A percentile compares a stretch with the other conserved stretches of the same genome.
Conservation (phyloP, 1,140 invertebrate genomes). For the Drosophila simulans region DNA sequence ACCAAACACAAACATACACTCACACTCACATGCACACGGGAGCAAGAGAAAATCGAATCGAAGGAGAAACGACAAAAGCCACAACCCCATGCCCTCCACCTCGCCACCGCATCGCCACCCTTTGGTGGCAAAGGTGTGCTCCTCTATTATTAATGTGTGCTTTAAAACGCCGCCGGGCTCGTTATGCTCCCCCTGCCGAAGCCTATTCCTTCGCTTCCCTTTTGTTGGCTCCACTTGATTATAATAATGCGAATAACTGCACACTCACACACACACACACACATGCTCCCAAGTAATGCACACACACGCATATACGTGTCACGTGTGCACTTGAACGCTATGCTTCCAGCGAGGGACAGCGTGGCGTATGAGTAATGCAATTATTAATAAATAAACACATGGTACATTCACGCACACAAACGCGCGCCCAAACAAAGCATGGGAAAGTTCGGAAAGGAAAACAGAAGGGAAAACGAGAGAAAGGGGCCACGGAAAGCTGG, state of each 20-base stretch:
- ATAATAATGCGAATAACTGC: constrained; percentile 68
- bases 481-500: not conserved
- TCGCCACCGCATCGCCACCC: not conserved
- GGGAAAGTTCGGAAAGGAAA: not conserved
- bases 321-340: constrained; percentile 69
- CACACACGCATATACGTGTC: constrained; percentile 48
- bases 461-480: not conserved
- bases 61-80: constrained; percentile 57
- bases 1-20: constrained; percentile 28
- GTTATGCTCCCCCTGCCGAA: constrained; percentile 28
- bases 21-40: not conserved
- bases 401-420: constrained; percentile 9
- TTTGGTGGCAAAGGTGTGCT: constrained; percentile 16
- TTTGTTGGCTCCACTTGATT: constrained; percentile 49
- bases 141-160: constrained; percentile 56
- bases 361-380: constrained; percentile 79
- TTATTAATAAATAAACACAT: constrained; percentile 73
- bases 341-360: constrained; percentile 38
- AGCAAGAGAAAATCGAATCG: constrained; percentile 69
- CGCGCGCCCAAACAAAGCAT: constrained; percentile 20
- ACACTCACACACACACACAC: constrained; percentile 12
- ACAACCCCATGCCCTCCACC: not conserved
- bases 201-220: constrained; percentile 10
- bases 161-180: constrained; percentile 59
- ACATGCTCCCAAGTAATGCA: constrained; percentile 4